Evolutionary conservation across 2,797 vertebrate genomes (phyloP).

Genomic region (Aphelocoma californica): DNA sequence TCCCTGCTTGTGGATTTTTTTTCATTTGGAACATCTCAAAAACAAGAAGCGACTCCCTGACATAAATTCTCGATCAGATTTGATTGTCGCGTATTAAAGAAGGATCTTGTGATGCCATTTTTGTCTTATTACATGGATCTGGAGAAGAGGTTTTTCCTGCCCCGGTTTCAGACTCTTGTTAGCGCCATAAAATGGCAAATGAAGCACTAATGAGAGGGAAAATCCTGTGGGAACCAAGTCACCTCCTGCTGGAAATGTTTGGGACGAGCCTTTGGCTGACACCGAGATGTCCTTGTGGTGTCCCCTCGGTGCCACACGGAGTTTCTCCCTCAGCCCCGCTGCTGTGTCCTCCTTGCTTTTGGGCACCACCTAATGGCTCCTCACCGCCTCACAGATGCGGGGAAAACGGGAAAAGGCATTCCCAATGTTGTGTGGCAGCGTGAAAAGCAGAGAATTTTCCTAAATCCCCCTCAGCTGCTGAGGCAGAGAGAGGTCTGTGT

Average conservation of each 20-base stretch:
- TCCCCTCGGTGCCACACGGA: neutral
- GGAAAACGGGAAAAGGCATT: neutral
- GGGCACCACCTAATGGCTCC: conserved; percentile 13
- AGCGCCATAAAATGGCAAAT: neutral
- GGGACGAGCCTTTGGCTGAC: neutral
- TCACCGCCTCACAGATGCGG: neutral
- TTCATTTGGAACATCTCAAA: neutral
- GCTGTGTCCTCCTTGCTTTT: neutral
- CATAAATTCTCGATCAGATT: neutral
- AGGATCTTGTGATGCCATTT: neutral
- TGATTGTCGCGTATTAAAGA: neutral
- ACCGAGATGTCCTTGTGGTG: rapidly evolving
- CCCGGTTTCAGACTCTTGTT: neutral
- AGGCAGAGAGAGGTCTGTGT: neutral
- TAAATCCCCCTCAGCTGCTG: neutral
- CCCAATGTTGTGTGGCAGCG: neutral
- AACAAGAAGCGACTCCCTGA: neutral
- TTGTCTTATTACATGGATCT: neutral
- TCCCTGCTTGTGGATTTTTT: neutral
- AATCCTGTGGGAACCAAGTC: neutral
- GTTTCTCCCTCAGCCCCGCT: neutral
- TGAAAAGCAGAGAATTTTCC: neutral
- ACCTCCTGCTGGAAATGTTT: neutral
- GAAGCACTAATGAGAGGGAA: neutral
- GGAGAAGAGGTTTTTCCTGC: neutral